phyloP scores from a whole-genome alignment of 2,888 invertebrate species.

The Tridacna gigas region DNA sequence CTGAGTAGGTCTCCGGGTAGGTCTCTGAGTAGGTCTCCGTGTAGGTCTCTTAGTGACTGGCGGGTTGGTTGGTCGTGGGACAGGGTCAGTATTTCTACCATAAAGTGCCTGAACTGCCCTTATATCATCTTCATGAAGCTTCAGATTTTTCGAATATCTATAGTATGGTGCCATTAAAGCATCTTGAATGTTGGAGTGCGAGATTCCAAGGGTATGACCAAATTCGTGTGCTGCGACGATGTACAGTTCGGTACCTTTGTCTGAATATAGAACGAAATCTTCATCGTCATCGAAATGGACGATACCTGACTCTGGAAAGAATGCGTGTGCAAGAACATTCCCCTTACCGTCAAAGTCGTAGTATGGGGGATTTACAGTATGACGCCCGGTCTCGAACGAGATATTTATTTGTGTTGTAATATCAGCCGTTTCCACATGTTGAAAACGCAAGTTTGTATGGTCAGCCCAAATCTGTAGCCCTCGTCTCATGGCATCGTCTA shows the following conservation, averaged over 20 bases:
- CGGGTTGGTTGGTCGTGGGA: conserved; percentile 24
- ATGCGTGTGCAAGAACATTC: conserved; percentile 58
- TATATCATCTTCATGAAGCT: conserved; percentile 57
- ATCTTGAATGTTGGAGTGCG: conserved; percentile 51
- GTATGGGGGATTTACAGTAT: conserved; percentile 24
- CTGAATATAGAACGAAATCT: conserved; percentile 38
- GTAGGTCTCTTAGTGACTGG: conserved; percentile 3
- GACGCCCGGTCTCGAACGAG: conserved; percentile 39
- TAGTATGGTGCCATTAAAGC: conserved; percentile 63
- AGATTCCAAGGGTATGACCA: conserved; percentile 62
- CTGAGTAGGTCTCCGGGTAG: too few relatives aligned
- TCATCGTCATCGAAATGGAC: conserved; percentile 64
- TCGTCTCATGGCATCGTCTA: conserved; percentile 55
- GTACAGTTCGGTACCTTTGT: conserved; percentile 52
- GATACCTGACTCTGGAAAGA: conserved; percentile 54
- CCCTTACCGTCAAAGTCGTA: conserved; percentile 59
- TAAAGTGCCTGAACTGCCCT: conserved; percentile 50
- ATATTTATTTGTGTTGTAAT: conserved; percentile 32
- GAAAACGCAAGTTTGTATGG: conserved; percentile 38
- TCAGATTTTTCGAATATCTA: conserved; percentile 37
- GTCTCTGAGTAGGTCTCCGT: not conserved
- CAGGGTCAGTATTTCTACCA: conserved; percentile 37
- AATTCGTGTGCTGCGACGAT: conserved; percentile 65
- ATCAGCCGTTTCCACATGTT: conserved; percentile 32
- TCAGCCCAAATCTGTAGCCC: conserved; percentile 57